Base-by-base conservation (phyloP, 1,140 invertebrate species). In the Cecropterus lyciades region DNA sequence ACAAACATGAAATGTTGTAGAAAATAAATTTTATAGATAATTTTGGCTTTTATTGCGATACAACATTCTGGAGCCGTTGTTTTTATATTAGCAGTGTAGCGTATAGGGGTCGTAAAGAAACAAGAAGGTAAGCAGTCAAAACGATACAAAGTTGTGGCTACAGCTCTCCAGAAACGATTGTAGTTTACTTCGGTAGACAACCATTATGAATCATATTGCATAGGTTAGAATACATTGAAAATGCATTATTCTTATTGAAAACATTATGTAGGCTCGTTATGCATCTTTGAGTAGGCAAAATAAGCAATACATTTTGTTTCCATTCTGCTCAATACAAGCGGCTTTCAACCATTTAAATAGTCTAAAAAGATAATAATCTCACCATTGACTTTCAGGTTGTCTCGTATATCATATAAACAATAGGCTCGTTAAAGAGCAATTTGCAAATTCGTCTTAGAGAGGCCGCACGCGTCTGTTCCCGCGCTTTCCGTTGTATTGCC, bases 391-490 rank as follows among this genome's bases (percentile, higher is more conserved):
- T 62, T 62, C 57, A 37, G 45, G 27, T 62, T 62, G 46, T 62
- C 46, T 51, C 57, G 30, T 51, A 62, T 62, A 62, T 62, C 57
- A 62, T 62, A 49, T 46, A 64, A 71, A 69, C 69, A 75, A 69
- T 75, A 67, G 69, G 42, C 66, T 67, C 60, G 69, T 75, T 75
- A 72, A 37, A 65, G 65, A 52, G 33, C 43, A 60, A 60, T 67
- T 53, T 53, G 63, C 64, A 69, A 52, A 69, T 74, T 77, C 68
- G 68, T 67, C 53, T 56, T 66, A 56, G 56, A 64, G 52, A 62
- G 59, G 53, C 60, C 65, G 82, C 70, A 78, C 70, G 65, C 57
- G 69, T 65, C 72, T 60, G 67, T 75, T 73, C 72, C 70, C 72
- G 75, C 72, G 72, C 67, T 71, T 73, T 77, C 7, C 15, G 11